Evolutionary conservation across 2,113 vertebrate genomes (phyloP).

Genomic region (Corydoras sp.): DNA sequence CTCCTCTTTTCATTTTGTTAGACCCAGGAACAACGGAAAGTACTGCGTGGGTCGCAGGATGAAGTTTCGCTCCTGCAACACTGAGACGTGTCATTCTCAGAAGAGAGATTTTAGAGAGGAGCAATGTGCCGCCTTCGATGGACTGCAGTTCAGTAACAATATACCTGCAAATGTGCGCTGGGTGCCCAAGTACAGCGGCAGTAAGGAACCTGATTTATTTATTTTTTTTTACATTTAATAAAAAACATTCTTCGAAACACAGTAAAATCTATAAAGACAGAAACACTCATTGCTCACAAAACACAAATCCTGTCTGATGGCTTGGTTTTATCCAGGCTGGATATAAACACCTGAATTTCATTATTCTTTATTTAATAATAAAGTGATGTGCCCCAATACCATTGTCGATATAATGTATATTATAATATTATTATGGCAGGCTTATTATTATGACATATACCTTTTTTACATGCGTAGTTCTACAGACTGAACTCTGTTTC

Average conservation of each 20-base stretch:
- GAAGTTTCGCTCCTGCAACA: slow-evolving; percentile 98
- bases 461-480: too few relatives aligned
- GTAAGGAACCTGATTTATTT: slow-evolving; percentile 64
- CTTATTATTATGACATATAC: too few relatives aligned
- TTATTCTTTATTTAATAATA: too few relatives aligned
- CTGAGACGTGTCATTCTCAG: slow-evolving; percentile 84
- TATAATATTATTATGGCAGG: too few relatives aligned
- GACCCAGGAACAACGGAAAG: slow-evolving; percentile 87
- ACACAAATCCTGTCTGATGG: too few relatives aligned
- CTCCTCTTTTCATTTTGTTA: slow-evolving; percentile 46
- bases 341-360: too few relatives aligned
- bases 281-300: too few relatives aligned
- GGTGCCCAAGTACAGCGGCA: slow-evolving; percentile 98
- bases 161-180: slow-evolving; percentile 91
- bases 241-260: too few relatives aligned
- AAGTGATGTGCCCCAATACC: background rate
- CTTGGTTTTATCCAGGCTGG: too few relatives aligned
- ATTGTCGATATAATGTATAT: too few relatives aligned
- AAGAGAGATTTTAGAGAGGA: slow-evolving; percentile 93
- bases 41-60: slow-evolving; percentile 94
- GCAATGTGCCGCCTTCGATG: slow-evolving; percentile 86
- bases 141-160: slow-evolving; percentile 97
- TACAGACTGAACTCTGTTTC: too few relatives aligned
- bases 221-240: background rate
- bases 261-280: too few relatives aligned